Evolutionary conservation across 2,797 vertebrate species (phyloP).

Genomic region (Danio albolineatus): DNA sequence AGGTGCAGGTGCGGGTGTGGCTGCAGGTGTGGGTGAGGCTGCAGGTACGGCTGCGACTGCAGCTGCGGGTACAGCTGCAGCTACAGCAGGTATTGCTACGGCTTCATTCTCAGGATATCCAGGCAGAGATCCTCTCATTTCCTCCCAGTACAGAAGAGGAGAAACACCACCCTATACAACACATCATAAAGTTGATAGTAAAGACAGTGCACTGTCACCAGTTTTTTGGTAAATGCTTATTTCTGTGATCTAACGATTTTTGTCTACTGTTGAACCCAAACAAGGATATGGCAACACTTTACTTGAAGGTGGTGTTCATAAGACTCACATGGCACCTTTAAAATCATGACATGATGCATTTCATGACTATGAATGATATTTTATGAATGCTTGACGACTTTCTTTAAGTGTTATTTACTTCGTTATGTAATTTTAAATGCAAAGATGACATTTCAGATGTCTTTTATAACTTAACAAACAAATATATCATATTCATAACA

Average conservation of each 20-base stretch:
- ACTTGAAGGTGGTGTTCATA: too few relatives aligned
- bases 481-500: too few relatives aligned
- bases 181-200: not conserved
- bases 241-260: not conserved
- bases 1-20: constrained; percentile 53
- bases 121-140: constrained; percentile 68
- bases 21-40: constrained; percentile 51
- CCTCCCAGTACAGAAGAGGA: constrained; percentile 83
- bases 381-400: too few relatives aligned
- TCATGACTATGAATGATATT: too few relatives aligned
- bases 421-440: too few relatives aligned
- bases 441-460: too few relatives aligned
- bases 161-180: constrained; percentile 82
- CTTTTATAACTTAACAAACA: too few relatives aligned
- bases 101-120: constrained; percentile 36
- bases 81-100: constrained; percentile 52
- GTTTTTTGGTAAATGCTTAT: not conserved
- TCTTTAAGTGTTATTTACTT: too few relatives aligned
- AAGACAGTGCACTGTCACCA: not conserved
- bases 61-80: not conserved
- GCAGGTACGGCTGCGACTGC: not conserved
- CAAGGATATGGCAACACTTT: too few relatives aligned
- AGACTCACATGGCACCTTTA: too few relatives aligned
- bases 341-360: too few relatives aligned
- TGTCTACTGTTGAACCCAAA: too few relatives aligned